Base-by-base conservation (phyloP, 2,888 invertebrate genomes). In the Drosophila fungiperda region DNA sequence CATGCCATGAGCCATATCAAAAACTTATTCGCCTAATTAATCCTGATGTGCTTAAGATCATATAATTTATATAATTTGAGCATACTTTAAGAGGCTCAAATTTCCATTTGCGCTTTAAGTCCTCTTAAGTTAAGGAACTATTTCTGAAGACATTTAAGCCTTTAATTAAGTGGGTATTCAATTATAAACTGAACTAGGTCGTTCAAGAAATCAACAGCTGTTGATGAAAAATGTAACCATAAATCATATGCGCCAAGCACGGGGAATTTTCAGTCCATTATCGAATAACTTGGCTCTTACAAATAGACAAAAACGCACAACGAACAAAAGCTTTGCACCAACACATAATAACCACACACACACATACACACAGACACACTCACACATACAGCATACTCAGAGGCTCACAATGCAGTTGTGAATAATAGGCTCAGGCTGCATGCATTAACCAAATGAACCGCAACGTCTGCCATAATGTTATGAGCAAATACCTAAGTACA, bases 391-490 rank as follows among this genome's bases (percentile, higher is more conserved):
- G 23, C 12, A 52, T 9, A 55, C 23, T 33, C 17, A 42, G 15
- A 49, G 33, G 55, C 23, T 26, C 64, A 80, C 67, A 77, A 77
- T 77, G 81, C 65, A 61, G 61, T 40, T 58, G 40, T 71, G 78
- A 80, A 87, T 87, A 89, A 89, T 84, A 79, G 87, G 82, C 84
- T 75, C 66, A 59, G 68, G 76, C 64, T 40, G 64, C 78, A 69
- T 80, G 87, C 85, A 89, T 85, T 85, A 89, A 89, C 85, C 84
- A 89, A 85, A 85, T 85, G 85, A 85, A 85, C 85, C 85, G 76
- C 89, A 85, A 78, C 88, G 82, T 73, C 76, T 65, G 70, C 70
- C 76, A 78, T 76, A 77, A 72, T 80, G 68, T 76, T 78, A 71
- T 78, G 78, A 78, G 76, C 78, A 78, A 78, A 80, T 78, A 78